Evolutionary conservation across 1,140 invertebrate genomes (phyloP).

Genomic region (Diprion similis): DNA sequence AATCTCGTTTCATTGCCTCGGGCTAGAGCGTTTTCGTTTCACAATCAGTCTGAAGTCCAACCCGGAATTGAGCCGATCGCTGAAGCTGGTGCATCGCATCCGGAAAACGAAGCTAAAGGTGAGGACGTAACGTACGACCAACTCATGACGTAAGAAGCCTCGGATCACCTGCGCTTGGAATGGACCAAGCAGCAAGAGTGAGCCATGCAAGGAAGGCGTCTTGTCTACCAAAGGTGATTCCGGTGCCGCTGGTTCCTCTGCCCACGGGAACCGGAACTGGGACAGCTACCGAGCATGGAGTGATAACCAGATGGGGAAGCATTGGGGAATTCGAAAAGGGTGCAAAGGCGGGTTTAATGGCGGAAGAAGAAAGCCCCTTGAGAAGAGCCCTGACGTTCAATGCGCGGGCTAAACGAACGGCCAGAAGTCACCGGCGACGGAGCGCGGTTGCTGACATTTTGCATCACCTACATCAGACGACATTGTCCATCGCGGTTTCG

Average conservation of each 20-base stretch:
- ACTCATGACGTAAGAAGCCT: no score
- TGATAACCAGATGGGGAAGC: background rate
- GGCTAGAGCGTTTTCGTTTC: no score
- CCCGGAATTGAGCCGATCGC: no score
- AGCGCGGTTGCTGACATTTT: slow-evolving; percentile 1
- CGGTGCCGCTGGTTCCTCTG: background rate
- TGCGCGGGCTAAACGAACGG: background rate
- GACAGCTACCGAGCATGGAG: background rate
- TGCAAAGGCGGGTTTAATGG: background rate
- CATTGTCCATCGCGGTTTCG: background rate
- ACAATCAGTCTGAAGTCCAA: no score
- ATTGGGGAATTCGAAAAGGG: background rate
- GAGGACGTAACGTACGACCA: no score
- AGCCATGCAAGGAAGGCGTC: background rate
- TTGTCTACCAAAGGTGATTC: background rate
- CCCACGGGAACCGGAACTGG: background rate
- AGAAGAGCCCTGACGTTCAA: background rate
- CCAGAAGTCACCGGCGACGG: slow-evolving; percentile 1
- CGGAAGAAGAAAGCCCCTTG: background rate
- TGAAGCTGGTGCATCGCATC: no score
- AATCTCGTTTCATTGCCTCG: no score
- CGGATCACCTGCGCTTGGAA: background rate
- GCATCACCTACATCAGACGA: background rate
- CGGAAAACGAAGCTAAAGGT: no score
- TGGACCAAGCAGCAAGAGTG: background rate